Base-by-base conservation (phyloP, 2,113 vertebrate species). In the Axis porcinus region DNA sequence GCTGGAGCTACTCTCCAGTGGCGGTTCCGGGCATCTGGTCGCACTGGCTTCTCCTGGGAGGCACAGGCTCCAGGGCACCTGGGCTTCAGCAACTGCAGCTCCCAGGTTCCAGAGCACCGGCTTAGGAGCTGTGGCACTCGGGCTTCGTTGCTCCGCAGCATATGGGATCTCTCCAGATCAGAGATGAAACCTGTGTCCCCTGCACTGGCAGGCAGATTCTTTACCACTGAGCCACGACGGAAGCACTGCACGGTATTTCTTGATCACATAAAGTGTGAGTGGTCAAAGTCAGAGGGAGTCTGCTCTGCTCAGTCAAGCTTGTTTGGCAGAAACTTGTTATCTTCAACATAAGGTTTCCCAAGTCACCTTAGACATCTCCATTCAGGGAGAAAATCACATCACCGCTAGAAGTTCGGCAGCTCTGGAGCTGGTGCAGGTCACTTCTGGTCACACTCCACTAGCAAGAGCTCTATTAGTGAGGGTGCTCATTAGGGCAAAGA, bases 51-150 rank as follows among this genome's bases (percentile, higher is more conserved):
- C 67, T 70, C n/a, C 23, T 40, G 19, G 21, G 67, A 40, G n/a
- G n/a, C n/a, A 70, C 19, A 12, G 67, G n/a, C 67, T 70, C n/a
- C 3, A 40, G 67, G 67, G 9, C 3, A 5, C 67, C 12, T 12
- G 19, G 19, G n/a, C 67, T 70, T 70, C 67, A 40, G 67, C 6
- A 70, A 40, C 19, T 70, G 67, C 67, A 70, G n/a, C n/a, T 40
- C 67, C n/a, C 67, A 70, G n/a, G n/a, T 12, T 70, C 19, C 67
- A 40, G n/a, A 70, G 67, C n/a, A 40, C n/a, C 12, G n/a, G 67
- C 11, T 40, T n/a, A 23, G 4, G 9, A 23, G n/a, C 6, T 40
- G 5, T 12, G 67, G n/a, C 5, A 0, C 33, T n/a, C 33, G 3
- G 64, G 33, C 64, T 67, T 67, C n/a, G 16, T 10, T 40, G 67